Evolutionary conservation across 1,140 invertebrate genomes (phyloP), one percentile per base, ranked within the genome.

Genomic region (Acromyrmex heyeri): DNA sequence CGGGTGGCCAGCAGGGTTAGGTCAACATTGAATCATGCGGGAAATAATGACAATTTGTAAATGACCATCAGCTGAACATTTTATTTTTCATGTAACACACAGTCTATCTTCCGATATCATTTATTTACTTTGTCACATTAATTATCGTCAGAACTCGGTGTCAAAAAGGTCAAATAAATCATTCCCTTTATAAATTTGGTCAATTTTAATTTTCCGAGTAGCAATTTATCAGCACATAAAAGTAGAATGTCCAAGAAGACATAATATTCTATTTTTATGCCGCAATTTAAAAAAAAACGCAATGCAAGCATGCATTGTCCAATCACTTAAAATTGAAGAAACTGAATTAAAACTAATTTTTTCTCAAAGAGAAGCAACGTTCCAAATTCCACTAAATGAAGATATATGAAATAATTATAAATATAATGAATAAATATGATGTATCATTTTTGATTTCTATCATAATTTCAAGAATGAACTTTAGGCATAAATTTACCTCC

Each of bases 1-100:
- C 53, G 73, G 82, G 59, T 85, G 72, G 82, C 62, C 73, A 21
- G 72, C 62, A 21, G 73, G 82, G 73, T 85, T 85, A 85, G 75
- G 82, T 85, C 82, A 85, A 85, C 82, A 78, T 85, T 85, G 82
- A 85, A 85, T 85, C 82, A 85, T n/a, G 70, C 30, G 44, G 44
- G 53, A 67, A 76, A 85, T 85, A 85, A 85, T 85, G 75, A 85
- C 75, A 83, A 83, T 83, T 83, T 73, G 67, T 83, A 75, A 83
- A 83, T 75, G 79, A 75, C 44, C 48, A 12, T 38, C 69, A 27
- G 44, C 18, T n/a, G 27, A 83, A 48, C 24, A 75, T 61, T 75
- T 61, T 50, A 73, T 83, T 83, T 59, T 61, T 73, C 69, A 2
- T 55, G 2, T 55, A n/a, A 14, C 30, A 16, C 44, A 21, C 44